Evolutionary conservation across 2,888 invertebrate genomes (phyloP), one percentile per base, ranked within the genome.

Genomic region (Coelinius sp.): DNA sequence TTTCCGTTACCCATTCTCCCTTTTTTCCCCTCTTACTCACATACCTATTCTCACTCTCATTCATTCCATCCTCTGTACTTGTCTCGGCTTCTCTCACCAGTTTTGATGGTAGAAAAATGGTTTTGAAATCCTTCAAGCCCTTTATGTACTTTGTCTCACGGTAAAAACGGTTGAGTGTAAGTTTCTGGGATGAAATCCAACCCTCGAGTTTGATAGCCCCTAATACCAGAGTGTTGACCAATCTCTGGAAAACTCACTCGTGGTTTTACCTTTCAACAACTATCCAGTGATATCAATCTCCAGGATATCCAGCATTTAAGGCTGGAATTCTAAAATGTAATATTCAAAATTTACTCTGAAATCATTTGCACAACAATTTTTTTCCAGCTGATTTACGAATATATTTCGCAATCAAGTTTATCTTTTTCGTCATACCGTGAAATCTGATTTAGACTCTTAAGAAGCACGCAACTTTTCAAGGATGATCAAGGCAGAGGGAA

Each of bases 161-260:
- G 25, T 20, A 44, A 53, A 53, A 46, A 69, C 31, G 68, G 49
- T 65, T 66, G 72, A 59, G 59, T 59, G 20, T 59, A 59, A 59
- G 59, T 59, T 59, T 20, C 59, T 14, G 31, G 27, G 56, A 66
- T 75, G 69, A 71, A 75, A 74, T 78, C 73, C 74, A 67, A 71
- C 17, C 69, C 63, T 68, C 74, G 71, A 77, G 77, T 80, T 81
- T 78, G 77, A 78, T 77, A 80, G 78, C 73, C 79, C 73, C 78
- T 80, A 82, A 82, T 81, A 78, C 76, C 73, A 65, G 76, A 76
- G 79, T 77, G 78, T 81, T 79, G 80, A 77, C 77, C 81, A 79
- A 81, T 81, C 80, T 59, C 17, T 59, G 31, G 17, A 35, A 27
- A 14, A 56, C 59, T 31, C 31, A 17, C n/a, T 24, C 17, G 10